Conservation (phyloP, 1,140 invertebrate species). For the Drosophila guanche region DNA sequence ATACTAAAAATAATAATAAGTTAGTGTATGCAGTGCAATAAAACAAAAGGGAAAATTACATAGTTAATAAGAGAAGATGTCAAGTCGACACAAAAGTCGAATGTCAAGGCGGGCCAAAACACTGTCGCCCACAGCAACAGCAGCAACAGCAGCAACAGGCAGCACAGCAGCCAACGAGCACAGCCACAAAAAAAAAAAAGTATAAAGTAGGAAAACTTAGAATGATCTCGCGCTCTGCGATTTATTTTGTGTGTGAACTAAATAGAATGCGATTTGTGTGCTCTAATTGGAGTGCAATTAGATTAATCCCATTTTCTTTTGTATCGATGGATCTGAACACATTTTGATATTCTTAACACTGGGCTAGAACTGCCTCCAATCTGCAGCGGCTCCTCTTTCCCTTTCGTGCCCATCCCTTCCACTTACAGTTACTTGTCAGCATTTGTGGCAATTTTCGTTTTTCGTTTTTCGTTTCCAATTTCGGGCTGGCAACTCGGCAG, state of each 20-base stretch:
- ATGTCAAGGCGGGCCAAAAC: conserved; percentile 66
- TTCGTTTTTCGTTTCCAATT: conserved; percentile 44
- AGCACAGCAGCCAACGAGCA: background rate
- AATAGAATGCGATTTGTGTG: too few relatives aligned
- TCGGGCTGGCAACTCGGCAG: conserved; percentile 36
- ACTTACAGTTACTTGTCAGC: conserved; percentile 69
- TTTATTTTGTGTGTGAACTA: too few relatives aligned
- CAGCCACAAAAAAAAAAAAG: too few relatives aligned
- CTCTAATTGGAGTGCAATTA: too few relatives aligned
- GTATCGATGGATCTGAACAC: background rate
- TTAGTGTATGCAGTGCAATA: conserved; percentile 72
- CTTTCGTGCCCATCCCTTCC: background rate
- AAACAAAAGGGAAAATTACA: conserved; percentile 56
- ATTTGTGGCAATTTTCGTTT: conserved; percentile 42
- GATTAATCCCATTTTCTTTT: background rate
- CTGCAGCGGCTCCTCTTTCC: too few relatives aligned
- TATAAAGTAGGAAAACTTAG: too few relatives aligned
- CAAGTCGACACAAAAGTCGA: conserved; percentile 77
- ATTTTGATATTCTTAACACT: too few relatives aligned
- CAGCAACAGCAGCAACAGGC: conserved; percentile 21
- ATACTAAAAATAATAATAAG: conserved; percentile 62
- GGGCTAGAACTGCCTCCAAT: too few relatives aligned
- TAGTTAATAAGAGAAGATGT: conserved; percentile 71
- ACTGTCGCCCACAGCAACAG: conserved; percentile 15
- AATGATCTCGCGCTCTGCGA: too few relatives aligned